These are phyloP conservation scores for Zaprionus inermis DNA, from an alignment of 1,140 invertebrate genomes.

Conservation along the genomic window DNA sequence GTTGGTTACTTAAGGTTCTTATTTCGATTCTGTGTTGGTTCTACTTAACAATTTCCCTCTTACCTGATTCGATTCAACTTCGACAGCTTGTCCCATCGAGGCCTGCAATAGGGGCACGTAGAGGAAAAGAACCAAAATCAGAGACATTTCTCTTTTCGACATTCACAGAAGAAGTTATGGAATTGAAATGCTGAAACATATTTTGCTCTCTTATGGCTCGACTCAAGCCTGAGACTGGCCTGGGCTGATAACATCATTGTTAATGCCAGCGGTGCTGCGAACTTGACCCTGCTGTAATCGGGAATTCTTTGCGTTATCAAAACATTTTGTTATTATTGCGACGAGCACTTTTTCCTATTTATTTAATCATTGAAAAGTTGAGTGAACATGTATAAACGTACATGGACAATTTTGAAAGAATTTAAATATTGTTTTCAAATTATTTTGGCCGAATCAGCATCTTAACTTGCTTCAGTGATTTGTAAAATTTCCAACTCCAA, in stretches of 20 bases:
- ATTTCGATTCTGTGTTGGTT: neutral
- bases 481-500: neutral
- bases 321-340: too few species aligned
- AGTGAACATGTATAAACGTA: too few species aligned
- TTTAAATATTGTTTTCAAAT: neutral
- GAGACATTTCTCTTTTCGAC: neutral
- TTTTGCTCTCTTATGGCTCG: too few species aligned
- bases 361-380: neutral
- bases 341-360: neutral
- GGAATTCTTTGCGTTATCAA: too few species aligned
- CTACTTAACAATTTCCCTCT: neutral
- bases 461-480: neutral
- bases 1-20: too few species aligned
- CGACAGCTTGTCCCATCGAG: neutral
- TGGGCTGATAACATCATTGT: neutral
- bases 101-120: neutral
- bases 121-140: neutral
- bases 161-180: neutral
- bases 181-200: too few species aligned
- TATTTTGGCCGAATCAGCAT: neutral
- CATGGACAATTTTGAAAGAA: neutral
- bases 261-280: too few species aligned
- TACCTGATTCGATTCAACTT: neutral
- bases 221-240: neutral
- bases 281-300: too few species aligned